Base-by-base conservation (phyloP, 1,140 invertebrate species). In the Halotydeus destructor region DNA sequence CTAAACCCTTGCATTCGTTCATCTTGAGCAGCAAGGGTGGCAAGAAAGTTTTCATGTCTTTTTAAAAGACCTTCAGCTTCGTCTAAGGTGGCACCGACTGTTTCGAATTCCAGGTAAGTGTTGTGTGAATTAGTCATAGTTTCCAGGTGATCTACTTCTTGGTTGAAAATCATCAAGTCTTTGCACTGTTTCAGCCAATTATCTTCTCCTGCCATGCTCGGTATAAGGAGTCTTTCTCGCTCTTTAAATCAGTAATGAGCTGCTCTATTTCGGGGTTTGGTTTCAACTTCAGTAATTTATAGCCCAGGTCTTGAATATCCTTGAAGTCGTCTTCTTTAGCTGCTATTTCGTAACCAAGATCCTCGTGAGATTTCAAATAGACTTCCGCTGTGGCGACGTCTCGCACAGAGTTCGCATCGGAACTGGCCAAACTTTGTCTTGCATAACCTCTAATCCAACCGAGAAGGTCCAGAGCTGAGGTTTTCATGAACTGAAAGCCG, bases 121-220 rank as follows among this genome's bases (percentile, higher is more conserved):
- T 89, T 78, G 57, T 97, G 88, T 28, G 81, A 80, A 38, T 82
- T 82, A 27, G 81, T 89, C 3, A 82, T 77, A 0, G 88, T 84
- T 62, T 97, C 89, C 45, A 97, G 88, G 56, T 91, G 82, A 60
- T 97, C 88, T 0, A 88, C 89, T 62, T 98, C 91, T 39, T 82
- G 71, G 58, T 89, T 93, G 60, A 96, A 93, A 44, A 78, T 43
- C 28, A 63, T 60, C 37, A 91, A 61, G 52, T 89, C 79, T 14
- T 84, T 63, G 48, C 78, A 77, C 55, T 91, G 82, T 46, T 75
- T 68, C 24, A 89, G 61, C 69, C 77, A 78, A 37, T 73, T 70
- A 21, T 82, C 55, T 88, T 88, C 26, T 78, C 70, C 30, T 70
- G 61, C 79, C 82, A 89, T 24, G 73, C 75, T 44, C 71, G 31